These are phyloP conservation scores for Sphaerophoria taeniata DNA, from an alignment of 2,888 invertebrate species.

Conservation along the genomic window DNA sequence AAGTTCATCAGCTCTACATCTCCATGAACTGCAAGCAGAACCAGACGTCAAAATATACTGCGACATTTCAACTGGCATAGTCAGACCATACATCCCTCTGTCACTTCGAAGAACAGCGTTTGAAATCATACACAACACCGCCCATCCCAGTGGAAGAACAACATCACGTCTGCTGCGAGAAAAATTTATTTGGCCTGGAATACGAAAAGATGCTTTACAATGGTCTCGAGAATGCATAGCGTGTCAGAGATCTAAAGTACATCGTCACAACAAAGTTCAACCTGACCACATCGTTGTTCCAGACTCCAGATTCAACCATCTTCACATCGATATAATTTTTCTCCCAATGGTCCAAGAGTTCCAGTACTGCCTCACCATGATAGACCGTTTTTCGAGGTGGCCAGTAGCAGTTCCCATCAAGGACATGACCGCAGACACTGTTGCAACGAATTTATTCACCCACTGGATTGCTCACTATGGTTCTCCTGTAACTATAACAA, in stretches of 20 bases:
- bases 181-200: slow-evolving; percentile 77
- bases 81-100: slow-evolving; percentile 75
- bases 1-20: slow-evolving; percentile 1
- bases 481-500: background rate
- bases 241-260: slow-evolving; percentile 78
- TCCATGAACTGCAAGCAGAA: slow-evolving; percentile 29
- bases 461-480: slow-evolving; percentile 37
- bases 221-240: slow-evolving; percentile 77
- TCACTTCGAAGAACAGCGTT: slow-evolving; percentile 70
- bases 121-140: slow-evolving; percentile 43
- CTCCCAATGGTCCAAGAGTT: background rate
- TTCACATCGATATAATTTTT: background rate
- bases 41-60: slow-evolving; percentile 61
- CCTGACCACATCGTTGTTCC: slow-evolving; percentile 41
- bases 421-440: background rate
- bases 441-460: background rate
- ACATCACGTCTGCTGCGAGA: slow-evolving; percentile 73
- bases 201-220: slow-evolving; percentile 75
- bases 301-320: background rate
- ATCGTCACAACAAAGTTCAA: slow-evolving; percentile 75
- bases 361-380: background rate
- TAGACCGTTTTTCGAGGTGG: background rate
- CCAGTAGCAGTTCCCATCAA: background rate
- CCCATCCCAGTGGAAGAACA: slow-evolving; percentile 66
- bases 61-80: slow-evolving; percentile 60